A percentile compares a stretch with the other conserved stretches of the same genome.
These are phyloP conservation scores for Verasper variegatus DNA, from an alignment of 2,113 vertebrate genomes.

Conservation along the genomic window DNA sequence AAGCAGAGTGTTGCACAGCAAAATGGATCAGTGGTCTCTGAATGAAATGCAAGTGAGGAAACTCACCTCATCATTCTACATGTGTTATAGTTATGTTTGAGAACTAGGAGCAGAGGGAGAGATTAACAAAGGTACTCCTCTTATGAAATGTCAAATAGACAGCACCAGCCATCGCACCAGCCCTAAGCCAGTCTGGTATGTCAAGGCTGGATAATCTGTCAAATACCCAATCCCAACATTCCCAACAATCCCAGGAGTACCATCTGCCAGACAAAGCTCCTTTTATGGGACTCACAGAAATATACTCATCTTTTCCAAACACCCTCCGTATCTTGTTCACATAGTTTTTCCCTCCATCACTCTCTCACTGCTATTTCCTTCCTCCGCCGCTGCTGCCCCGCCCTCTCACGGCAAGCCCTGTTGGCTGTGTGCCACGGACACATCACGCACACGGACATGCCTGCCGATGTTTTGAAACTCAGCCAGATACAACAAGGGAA, in stretches of 20 bases:
- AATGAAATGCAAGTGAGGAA: not conserved
- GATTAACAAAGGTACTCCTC: not conserved
- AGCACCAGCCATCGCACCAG: not conserved
- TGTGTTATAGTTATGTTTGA: not conserved
- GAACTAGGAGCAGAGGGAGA: not conserved
- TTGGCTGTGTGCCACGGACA: conserved; percentile 70
- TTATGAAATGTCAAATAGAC: conserved; percentile 19
- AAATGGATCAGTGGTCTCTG: no score
- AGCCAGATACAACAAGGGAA: conserved; percentile 65
- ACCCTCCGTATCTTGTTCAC: conserved; percentile 13
- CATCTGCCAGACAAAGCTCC: conserved; percentile 55
- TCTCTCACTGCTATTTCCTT: not conserved
- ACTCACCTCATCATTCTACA: not conserved
- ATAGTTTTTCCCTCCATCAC: conserved; percentile 23
- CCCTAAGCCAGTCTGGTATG: conserved; percentile 41
- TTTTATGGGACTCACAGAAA: conserved; percentile 23
- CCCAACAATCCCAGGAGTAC: conserved; percentile 38
- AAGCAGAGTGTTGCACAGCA: not conserved
- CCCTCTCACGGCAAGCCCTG: conserved; percentile 48
- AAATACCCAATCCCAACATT: conserved; percentile 48
- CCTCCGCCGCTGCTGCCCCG: conserved; percentile 2
- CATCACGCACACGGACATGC: conserved; percentile 51
- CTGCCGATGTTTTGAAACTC: conserved; percentile 75
- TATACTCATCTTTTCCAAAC: conserved; percentile 34
- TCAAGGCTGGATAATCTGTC: conserved; percentile 50